Base-by-base conservation (phyloP, 2,888 invertebrate genomes). In the Pollenia amentaria region DNA sequence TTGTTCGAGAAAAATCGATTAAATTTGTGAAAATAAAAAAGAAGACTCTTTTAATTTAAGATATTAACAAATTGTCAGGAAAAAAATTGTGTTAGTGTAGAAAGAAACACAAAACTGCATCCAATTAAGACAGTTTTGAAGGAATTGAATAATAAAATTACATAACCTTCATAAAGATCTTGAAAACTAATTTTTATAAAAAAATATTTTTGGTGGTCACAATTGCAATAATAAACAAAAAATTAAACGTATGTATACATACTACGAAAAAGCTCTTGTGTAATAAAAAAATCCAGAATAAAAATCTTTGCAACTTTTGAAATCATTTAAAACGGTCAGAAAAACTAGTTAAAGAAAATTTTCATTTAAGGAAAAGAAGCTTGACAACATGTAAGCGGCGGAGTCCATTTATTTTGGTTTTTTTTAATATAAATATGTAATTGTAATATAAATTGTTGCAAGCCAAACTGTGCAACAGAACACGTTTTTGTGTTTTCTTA, bases 1-100 rank as follows among this genome's bases (percentile, higher is more conserved):
- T 46, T 16, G 18, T 40, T 79, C 84, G 48, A 84, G 84, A 84
- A 84, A 84, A 84, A 84, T 84, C 84, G 84, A 84, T 84, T 67
- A 42, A 62, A 46, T 40, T 40, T 76, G 21, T 18, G 12, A 0
- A 64, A 79, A 60, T 73, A 29, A 46, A 1, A 44, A 55, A 57
- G 3, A 55, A 72, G 48, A 16, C 12, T 12, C 14, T 6, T 44
- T 10, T 44, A 3, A 55, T 42, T 53, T 8, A 42, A 55, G 16
- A n/a, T 9, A 16, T 9, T 55, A 29, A 65, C 46, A 18, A n/a
- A 38, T 16, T 29, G 10, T 29, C 8, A 44, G 29, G 10, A 12
- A 42, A 29, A 29, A 64, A 38, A 62, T 29, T 62, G 48, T 51
- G 14, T 10, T 38, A n/a, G 53, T 29, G 46, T 55, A 21, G 10